phyloP scores from a whole-genome alignment of 2,797 vertebrate genomes.

The Fundulus diaphanus region DNA sequence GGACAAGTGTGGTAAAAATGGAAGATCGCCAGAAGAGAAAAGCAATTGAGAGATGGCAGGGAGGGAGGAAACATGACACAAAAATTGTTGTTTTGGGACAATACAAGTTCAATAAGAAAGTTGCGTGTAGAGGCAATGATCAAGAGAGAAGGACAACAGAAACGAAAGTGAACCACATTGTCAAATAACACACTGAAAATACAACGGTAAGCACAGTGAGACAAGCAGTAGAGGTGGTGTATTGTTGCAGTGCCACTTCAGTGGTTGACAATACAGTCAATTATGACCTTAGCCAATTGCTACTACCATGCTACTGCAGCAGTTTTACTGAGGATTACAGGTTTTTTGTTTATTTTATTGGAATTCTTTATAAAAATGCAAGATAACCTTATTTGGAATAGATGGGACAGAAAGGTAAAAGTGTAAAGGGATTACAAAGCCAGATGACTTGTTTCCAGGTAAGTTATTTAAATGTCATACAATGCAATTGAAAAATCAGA shows the following conservation, averaged over 20 bases:
- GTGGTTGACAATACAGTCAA: background rate
- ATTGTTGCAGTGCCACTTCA: background rate
- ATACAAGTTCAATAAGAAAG: constrained; percentile 9
- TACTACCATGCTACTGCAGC: background rate
- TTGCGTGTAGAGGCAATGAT: constrained; percentile 11
- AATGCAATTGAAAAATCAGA: no score
- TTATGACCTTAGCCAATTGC: background rate
- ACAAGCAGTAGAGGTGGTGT: background rate
- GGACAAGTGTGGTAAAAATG: constrained; percentile 25
- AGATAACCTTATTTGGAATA: background rate
- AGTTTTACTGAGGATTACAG: background rate
- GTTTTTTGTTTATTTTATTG: no score
- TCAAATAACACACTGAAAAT: constrained; percentile 11
- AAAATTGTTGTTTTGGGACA: constrained; percentile 9
- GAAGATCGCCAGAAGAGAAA: constrained; percentile 2
- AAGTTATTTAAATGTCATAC: background rate
- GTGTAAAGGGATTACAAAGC: background rate
- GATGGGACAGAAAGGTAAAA: no score
- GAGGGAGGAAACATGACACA: constrained; percentile 4
- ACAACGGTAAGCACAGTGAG: constrained; percentile 19
- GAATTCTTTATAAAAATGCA: no score
- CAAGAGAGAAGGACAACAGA: constrained; percentile 8
- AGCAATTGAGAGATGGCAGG: background rate
- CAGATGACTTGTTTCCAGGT: background rate
- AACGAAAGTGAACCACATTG: constrained; percentile 2